Conservation (phyloP, 2,113 vertebrate genomes). For the Pterocles gutturalis region DNA sequence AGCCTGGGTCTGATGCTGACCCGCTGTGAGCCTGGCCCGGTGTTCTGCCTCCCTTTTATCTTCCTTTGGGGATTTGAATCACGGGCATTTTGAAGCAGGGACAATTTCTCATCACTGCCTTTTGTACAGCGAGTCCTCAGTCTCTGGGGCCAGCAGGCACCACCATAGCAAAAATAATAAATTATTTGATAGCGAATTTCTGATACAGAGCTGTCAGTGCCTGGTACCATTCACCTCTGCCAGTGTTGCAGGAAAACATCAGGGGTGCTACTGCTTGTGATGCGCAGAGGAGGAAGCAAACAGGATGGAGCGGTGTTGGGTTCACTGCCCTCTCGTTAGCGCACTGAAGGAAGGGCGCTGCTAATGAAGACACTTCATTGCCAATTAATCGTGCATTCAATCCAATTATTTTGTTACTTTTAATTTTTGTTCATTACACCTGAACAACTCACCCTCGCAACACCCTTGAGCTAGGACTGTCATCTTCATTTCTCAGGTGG, state of each 20-base stretch:
- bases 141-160: background rate
- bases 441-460: rapidly evolving
- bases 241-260: background rate
- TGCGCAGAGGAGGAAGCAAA: background rate
- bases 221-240: background rate
- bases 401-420: background rate
- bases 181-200: background rate
- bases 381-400: background rate
- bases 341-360: rapidly evolving
- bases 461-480: rapidly evolving
- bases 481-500: background rate
- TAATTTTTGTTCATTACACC: background rate
- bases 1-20: background rate
- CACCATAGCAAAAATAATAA: background rate
- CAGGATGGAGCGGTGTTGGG: rapidly evolving
- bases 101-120: background rate
- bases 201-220: background rate
- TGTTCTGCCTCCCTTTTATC: background rate
- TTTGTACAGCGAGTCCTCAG: background rate
- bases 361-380: background rate
- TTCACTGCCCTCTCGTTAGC: background rate
- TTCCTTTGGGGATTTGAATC: background rate
- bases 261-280: background rate
- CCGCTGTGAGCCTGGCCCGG: background rate
- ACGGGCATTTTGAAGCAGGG: background rate